These are phyloP conservation scores for Tupaia chinensis DNA, from an alignment of 2,113 vertebrate genomes.

Conservation along the genomic window DNA sequence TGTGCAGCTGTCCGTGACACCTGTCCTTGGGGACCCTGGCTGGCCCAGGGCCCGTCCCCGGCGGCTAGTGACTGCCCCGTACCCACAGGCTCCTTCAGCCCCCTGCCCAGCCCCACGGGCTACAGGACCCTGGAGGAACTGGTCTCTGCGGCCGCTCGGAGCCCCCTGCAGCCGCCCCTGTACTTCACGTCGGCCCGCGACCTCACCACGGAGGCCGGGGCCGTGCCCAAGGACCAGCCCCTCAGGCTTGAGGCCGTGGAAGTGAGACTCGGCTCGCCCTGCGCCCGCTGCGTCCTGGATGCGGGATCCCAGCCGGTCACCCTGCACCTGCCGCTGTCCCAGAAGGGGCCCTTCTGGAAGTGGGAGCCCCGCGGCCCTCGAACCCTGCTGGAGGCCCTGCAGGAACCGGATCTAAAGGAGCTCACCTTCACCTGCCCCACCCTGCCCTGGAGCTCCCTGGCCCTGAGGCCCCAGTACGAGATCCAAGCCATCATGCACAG, in stretches of 20 bases:
- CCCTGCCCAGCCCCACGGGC: conserved; percentile 77
- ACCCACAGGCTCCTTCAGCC: conserved; percentile 88
- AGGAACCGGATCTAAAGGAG: conserved; percentile 70
- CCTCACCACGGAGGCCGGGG: conserved; percentile 78
- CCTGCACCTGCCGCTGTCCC: conserved; percentile 81
- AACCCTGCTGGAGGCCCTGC: conserved; percentile 87
- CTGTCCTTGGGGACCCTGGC: not conserved
- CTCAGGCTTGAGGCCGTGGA: conserved; percentile 84
- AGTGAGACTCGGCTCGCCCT: not conserved
- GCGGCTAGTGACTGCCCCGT: too few relatives aligned
- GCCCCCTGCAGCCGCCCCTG: conserved; percentile 80
- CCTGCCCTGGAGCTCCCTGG: conserved; percentile 66
- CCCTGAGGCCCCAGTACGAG: conserved; percentile 89
- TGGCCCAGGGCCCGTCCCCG: not conserved
- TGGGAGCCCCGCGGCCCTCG: conserved; percentile 75
- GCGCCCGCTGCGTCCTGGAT: conserved; percentile 84
- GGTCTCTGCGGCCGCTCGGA: conserved; percentile 75
- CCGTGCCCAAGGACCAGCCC: conserved; percentile 72
- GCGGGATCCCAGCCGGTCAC: conserved; percentile 54
- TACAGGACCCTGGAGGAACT: conserved; percentile 86
- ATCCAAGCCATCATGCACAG: conserved; percentile 92
- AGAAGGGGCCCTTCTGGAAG: conserved; percentile 84
- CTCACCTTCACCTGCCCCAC: conserved; percentile 81
- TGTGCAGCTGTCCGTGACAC: not conserved
- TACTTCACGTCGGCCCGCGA: conserved; percentile 83